These are phyloP conservation scores for Pegoplata infirma DNA, from an alignment of 2,888 invertebrate genomes.

Conservation along the genomic window DNA sequence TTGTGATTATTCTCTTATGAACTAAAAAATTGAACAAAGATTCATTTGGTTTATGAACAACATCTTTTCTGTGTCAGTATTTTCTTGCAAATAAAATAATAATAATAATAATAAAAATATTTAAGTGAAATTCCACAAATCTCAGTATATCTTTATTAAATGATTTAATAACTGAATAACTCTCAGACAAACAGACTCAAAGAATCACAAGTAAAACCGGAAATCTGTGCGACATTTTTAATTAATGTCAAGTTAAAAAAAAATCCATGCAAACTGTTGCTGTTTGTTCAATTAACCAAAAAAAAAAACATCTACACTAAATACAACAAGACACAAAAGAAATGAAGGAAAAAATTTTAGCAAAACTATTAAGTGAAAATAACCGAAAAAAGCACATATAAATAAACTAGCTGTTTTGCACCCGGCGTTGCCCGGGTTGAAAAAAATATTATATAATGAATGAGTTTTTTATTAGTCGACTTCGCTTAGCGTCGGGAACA, in stretches of 20 bases:
- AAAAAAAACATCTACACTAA: not conserved
- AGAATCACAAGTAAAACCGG: constrained; percentile 69
- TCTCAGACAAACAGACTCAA: constrained; percentile 49
- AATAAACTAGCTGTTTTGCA: too few species aligned
- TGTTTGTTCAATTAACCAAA: constrained; percentile 50
- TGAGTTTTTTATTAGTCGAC: too few species aligned
- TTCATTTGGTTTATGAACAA: too few species aligned
- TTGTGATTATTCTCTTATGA: too few species aligned
- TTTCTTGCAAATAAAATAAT: constrained; percentile 6
- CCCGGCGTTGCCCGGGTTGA: too few species aligned
- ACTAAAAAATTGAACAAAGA: too few species aligned
- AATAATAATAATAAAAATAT: constrained; percentile 21
- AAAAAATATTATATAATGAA: too few species aligned
- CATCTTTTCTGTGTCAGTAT: too few species aligned
- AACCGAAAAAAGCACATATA: constrained; percentile 24
- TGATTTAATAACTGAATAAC: constrained; percentile 58
- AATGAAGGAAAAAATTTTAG: constrained; percentile 20
- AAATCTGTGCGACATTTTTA: constrained; percentile 75
- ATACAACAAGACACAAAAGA: constrained; percentile 10
- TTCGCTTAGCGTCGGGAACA: too few species aligned
- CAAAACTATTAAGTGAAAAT: constrained; percentile 43
- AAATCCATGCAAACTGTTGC: constrained; percentile 44
- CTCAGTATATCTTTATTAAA: constrained; percentile 59
- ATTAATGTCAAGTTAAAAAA: constrained; percentile 69
- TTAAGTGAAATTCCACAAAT: constrained; percentile 53